Evolutionary conservation across 2,797 vertebrate species (phyloP).

Genomic region (Helarctos malayanus): DNA sequence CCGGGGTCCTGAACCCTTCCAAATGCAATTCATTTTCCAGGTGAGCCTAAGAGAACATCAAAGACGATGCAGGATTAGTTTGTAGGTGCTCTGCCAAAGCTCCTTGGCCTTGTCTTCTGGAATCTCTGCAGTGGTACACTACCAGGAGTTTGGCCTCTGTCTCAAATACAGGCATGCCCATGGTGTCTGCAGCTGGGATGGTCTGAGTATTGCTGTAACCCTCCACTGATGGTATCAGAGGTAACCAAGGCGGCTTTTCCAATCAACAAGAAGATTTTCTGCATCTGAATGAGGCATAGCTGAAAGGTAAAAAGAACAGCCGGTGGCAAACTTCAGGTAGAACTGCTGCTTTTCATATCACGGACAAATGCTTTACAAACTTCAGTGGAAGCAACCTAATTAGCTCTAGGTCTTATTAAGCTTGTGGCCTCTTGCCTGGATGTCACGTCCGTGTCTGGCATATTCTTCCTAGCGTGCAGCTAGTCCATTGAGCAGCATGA

Average conservation of each 20-base stretch:
- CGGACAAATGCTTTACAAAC: conserved; percentile 10
- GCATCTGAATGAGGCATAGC: neutral
- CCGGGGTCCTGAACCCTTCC: neutral
- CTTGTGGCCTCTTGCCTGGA: neutral
- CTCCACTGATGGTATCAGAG: neutral
- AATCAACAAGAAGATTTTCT: neutral
- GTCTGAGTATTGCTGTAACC: neutral
- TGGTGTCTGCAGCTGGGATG: neutral
- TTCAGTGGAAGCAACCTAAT: conserved; percentile 30
- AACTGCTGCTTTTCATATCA: neutral
- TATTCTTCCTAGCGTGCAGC: neutral
- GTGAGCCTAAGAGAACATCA: neutral
- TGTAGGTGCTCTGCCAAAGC: neutral
- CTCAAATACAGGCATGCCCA: neutral
- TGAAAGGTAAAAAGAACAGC: conserved; percentile 24
- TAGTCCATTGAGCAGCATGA: neutral
- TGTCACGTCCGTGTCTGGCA: neutral
- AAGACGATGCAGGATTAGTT: neutral
- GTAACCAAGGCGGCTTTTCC: neutral
- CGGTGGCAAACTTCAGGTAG: conserved; percentile 41
- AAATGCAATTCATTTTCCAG: neutral
- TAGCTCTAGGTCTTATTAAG: neutral
- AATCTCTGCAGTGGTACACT: neutral
- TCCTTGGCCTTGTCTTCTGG: neutral
- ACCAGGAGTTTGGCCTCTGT: neutral